Conservation (phyloP, 2,113 vertebrate genomes). For the Pollimyrus isidori region DNA sequence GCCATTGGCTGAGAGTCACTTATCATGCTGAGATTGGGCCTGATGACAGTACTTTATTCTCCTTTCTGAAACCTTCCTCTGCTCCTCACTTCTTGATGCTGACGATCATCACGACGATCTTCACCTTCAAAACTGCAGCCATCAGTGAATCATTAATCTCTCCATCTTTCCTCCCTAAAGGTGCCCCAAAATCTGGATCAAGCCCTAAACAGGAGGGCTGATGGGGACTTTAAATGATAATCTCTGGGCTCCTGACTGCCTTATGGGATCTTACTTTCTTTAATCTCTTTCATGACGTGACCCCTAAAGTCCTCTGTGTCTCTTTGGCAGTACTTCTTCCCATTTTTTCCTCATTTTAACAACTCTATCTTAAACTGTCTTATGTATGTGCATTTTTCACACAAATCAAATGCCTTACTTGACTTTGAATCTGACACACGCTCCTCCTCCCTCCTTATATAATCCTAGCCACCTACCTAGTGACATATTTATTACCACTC, state of each 20-base stretch:
- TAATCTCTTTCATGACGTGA: slow-evolving; percentile 8
- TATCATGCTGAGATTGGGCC: background rate
- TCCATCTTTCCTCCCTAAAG: background rate
- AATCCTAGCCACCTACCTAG: background rate
- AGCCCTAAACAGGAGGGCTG: background rate
- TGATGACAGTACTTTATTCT: background rate
- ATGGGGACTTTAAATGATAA: background rate
- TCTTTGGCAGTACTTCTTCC: background rate
- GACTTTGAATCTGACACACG: background rate
- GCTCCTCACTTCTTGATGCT: background rate
- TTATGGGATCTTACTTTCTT: background rate
- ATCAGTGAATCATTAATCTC: slow-evolving; percentile 11
- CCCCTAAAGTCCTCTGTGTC: background rate
- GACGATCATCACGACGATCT: background rate
- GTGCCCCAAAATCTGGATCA: background rate
- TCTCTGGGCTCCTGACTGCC: background rate
- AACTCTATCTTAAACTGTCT: background rate
- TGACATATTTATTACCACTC: background rate
- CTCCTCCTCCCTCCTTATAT: background rate
- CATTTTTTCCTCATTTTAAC: background rate
- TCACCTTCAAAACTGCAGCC: slow-evolving; percentile 4
- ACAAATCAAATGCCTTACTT: background rate
- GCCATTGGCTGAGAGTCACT: background rate
- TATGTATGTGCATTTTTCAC: background rate
- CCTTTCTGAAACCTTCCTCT: slow-evolving; percentile 5